Evolutionary conservation across 2,888 invertebrate species (phyloP).

Genomic region (Agrotis clavis): DNA sequence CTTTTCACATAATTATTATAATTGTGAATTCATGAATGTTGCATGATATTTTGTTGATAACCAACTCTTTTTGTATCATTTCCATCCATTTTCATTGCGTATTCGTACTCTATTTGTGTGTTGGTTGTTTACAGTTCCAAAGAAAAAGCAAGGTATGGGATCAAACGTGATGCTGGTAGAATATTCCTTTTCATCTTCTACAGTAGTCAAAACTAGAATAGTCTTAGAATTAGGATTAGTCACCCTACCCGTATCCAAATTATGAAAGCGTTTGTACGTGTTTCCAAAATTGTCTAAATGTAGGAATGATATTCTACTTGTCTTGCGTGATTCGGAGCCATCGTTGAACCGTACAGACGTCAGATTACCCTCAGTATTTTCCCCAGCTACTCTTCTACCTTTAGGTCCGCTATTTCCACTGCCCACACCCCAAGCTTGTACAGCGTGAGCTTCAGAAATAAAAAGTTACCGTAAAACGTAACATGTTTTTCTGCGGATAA

Average conservation of each 20-base stretch:
- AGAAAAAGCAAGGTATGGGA: constrained; percentile 94
- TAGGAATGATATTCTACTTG: constrained; percentile 14
- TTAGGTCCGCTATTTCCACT: constrained; percentile 58
- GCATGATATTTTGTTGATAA: constrained; percentile 78
- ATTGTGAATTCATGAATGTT: constrained; percentile 76
- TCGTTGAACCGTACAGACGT: constrained; percentile 72
- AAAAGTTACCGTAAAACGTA: constrained; percentile 86
- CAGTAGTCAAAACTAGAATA: constrained; percentile 87
- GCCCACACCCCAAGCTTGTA: constrained; percentile 69
- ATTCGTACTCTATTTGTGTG: constrained; percentile 90
- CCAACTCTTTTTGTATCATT: constrained; percentile 68
- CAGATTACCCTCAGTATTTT: constrained; percentile 59
- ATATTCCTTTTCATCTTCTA: constrained; percentile 90
- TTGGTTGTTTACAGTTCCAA: constrained; percentile 96
- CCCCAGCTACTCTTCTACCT: constrained; percentile 71
- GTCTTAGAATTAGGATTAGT: constrained; percentile 86
- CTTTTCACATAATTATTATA: constrained; percentile 45
- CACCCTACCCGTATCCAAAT: constrained; percentile 69
- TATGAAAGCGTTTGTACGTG: constrained; percentile 74
- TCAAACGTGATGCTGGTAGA: constrained; percentile 91
- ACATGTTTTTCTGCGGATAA: constrained; percentile 70
- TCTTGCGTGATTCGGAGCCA: constrained; percentile 23
- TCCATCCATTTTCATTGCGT: constrained; percentile 81
- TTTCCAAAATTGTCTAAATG: constrained; percentile 36
- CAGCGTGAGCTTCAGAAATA: constrained; percentile 72